Evolutionary conservation across 2,797 vertebrate species (phyloP), one percentile per base, ranked within the genome.

Genomic region (Gephyroberyx darwinii): DNA sequence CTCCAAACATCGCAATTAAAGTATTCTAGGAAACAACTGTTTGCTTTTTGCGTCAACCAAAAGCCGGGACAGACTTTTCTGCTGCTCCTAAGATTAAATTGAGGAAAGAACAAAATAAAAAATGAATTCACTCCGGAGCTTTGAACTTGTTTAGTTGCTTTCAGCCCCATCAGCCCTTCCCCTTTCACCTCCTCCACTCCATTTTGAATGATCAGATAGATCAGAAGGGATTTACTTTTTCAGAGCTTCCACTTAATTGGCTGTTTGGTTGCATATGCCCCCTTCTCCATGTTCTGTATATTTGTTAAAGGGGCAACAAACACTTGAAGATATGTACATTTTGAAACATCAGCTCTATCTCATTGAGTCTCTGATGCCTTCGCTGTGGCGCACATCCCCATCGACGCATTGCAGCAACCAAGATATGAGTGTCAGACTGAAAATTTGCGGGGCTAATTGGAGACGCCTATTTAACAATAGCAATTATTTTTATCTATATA

Each of bases 1-100:
- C 63, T 78, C 79, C 67, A 74, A 82, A 61, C 82, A 79, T 80
- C 78, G 84, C 81, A 80, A 88, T 90, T 86, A 86, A 88, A 75
- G 61, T 74, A 43, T 75, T 72, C 33, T n/a, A 59, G 80, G 53
- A 75, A 86, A 72, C 70, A 59, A 80, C 63, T 61, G 72, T 67
- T 69, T 68, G 79, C 48, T 65, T 67, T 50, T n/a, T n/a, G 22
- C 8, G 17, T 72, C 62, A 74, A 59, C 71, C 31, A 13, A 63
- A 77, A 73, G 55, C 69, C 43, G 31, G 66, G 59, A 74, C 83
- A 74, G 72, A 55, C 53, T 64, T 71, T 74, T 41, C 64, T 75
- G 73, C 50, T 66, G 51, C 57, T 61, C 62, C 59, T 52, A 19
- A 63, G 80, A 77, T 72, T 59, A 56, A 78, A 71, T 45, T 9